Evolutionary conservation across 2,797 vertebrate species (phyloP).

Genomic region (Pangasius djambal): DNA sequence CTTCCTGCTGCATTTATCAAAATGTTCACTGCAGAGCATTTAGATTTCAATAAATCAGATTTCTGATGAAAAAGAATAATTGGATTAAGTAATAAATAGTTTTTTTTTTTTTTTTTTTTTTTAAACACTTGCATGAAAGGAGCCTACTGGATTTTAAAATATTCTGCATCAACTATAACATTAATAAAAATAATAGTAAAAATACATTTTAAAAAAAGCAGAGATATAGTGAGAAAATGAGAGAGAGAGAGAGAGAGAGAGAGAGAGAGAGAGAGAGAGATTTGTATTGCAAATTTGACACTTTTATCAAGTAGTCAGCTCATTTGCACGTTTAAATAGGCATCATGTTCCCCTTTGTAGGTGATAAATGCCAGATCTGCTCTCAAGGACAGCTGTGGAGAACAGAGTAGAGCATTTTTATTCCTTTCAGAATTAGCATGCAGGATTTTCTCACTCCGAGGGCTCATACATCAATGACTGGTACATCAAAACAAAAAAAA

Average conservation of each 20-base stretch:
- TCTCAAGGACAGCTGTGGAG: conserved; percentile 3
- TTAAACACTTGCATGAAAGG: neutral
- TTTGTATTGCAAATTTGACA: conserved; percentile 1
- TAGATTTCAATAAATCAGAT: neutral
- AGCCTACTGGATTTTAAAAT: neutral
- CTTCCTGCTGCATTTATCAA: neutral
- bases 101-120: no score
- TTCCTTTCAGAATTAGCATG: conserved; percentile 6
- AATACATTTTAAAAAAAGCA: neutral
- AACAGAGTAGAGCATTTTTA: neutral
- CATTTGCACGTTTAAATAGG: conserved; percentile 24
- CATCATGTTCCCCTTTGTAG: conserved; percentile 20
- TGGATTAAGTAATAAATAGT: neutral
- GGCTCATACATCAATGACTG: neutral
- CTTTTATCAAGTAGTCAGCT: neutral
- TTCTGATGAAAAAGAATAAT: neutral
- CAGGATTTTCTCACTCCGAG: neutral
- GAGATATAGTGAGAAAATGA: neutral
- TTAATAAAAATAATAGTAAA: neutral
- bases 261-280: no score
- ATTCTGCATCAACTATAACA: neutral
- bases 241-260: no score
- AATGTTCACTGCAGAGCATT: neutral
- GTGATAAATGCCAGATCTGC: conserved; percentile 31
- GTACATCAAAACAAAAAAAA: neutral